Evolutionary conservation across 2,888 invertebrate genomes (phyloP).

Genomic region (Parnassius glacialis): DNA sequence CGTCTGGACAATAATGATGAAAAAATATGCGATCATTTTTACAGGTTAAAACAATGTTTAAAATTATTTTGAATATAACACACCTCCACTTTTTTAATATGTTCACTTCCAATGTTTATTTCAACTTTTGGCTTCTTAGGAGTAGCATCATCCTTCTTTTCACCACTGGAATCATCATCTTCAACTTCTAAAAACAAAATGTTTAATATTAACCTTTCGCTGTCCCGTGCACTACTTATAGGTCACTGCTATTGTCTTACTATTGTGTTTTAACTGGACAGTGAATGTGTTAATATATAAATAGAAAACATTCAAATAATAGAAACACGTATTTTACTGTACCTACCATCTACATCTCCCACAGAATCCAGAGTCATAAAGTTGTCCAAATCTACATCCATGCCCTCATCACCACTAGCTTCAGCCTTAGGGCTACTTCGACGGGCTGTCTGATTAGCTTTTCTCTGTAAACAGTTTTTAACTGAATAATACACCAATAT

Average conservation of each 20-base stretch:
- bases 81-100: slow-evolving; percentile 88
- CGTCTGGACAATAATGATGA: too few species aligned
- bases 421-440: slow-evolving; percentile 80
- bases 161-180: slow-evolving; percentile 80
- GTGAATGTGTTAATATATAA: too few species aligned
- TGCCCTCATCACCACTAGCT: slow-evolving; percentile 85
- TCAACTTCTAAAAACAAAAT: slow-evolving; percentile 66
- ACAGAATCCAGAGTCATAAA: slow-evolving; percentile 95
- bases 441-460: slow-evolving; percentile 57
- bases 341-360: slow-evolving; percentile 89
- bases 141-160: slow-evolving; percentile 76
- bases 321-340: slow-evolving; percentile 8
- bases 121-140: slow-evolving; percentile 83
- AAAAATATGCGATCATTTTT: too few species aligned
- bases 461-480: slow-evolving; percentile 45
- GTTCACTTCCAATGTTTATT: slow-evolving; percentile 88
- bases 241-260: too few species aligned
- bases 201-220: too few species aligned
- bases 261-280: too few species aligned
- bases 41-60: too few species aligned
- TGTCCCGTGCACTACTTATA: too few species aligned
- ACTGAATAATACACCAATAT: slow-evolving; percentile 18
- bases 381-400: slow-evolving; percentile 89
- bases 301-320: background rate
- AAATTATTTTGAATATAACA: background rate